These are phyloP conservation scores for Hemibagrus wyckioides DNA, from an alignment of 2,113 vertebrate genomes.

Conservation along the genomic window DNA sequence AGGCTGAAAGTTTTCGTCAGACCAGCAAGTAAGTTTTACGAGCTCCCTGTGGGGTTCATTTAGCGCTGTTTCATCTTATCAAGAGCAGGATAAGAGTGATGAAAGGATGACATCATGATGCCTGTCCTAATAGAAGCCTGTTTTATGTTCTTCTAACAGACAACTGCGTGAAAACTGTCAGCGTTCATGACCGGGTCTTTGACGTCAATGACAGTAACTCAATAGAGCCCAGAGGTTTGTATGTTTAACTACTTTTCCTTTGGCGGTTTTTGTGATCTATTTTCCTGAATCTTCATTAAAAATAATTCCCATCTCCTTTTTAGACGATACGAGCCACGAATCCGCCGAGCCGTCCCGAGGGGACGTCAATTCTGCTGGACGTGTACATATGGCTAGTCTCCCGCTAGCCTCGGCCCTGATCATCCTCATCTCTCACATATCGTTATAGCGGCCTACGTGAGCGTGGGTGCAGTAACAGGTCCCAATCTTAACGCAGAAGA, in stretches of 20 bases:
- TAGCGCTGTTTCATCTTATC: constrained; percentile 31
- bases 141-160: constrained; percentile 78
- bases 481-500: constrained; percentile 31
- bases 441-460: constrained; percentile 86
- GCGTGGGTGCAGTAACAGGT: constrained; percentile 51
- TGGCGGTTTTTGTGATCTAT: not conserved
- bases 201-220: constrained; percentile 98
- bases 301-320: constrained; percentile 33
- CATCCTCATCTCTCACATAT: constrained; percentile 85
- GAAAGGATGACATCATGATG: constrained; percentile 16
- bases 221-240: constrained; percentile 98
- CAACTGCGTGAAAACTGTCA: constrained; percentile 97
- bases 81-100: constrained; percentile 19
- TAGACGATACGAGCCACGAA: constrained; percentile 95
- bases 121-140: constrained; percentile 30
- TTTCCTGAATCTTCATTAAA: constrained; percentile 43
- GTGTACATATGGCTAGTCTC: constrained; percentile 74
- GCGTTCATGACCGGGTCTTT: constrained; percentile 92
- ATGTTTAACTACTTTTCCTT: constrained; percentile 73
- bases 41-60: constrained; percentile 9
- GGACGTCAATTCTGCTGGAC: constrained; percentile 79
- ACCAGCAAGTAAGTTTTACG: constrained; percentile 88
- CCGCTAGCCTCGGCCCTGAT: constrained; percentile 85
- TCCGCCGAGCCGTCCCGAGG: constrained; percentile 92
- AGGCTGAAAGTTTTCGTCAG: constrained; percentile 96